Evolutionary conservation across 2,113 vertebrate genomes (phyloP).

Genomic region (Caloenas nicobarica): DNA sequence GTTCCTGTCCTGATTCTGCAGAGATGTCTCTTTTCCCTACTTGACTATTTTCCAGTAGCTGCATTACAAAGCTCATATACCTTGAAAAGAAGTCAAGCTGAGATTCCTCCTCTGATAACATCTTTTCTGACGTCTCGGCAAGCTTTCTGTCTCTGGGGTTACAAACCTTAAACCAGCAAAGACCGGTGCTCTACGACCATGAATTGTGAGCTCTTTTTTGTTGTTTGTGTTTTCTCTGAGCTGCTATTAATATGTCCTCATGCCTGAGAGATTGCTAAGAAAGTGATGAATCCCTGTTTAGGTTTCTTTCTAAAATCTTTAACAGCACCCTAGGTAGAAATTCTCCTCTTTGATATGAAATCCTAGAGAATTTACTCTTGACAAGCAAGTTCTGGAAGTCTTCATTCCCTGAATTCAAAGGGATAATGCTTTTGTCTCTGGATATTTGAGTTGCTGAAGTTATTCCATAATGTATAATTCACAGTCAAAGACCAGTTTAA

Average conservation of each 20-base stretch:
- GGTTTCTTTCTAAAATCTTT: slow-evolving; percentile 8
- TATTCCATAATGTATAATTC: neutral
- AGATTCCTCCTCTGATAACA: slow-evolving; percentile 31
- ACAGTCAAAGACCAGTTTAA: neutral
- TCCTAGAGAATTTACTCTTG: slow-evolving; percentile 54
- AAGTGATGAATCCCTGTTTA: neutral
- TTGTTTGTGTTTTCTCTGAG: slow-evolving; percentile 2
- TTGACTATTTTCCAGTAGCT: slow-evolving; percentile 43
- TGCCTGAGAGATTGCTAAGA: neutral
- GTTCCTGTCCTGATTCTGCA: slow-evolving; percentile 1
- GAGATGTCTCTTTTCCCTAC: neutral
- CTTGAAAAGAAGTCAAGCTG: slow-evolving; percentile 36
- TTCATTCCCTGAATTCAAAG: slow-evolving; percentile 42
- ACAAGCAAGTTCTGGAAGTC: slow-evolving; percentile 53
- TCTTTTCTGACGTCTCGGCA: slow-evolving; percentile 18
- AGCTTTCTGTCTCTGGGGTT: neutral
- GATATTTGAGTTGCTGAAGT: neutral
- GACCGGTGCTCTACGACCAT: slow-evolving; percentile 3
- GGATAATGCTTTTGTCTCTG: neutral
- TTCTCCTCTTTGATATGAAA: slow-evolving; percentile 51
- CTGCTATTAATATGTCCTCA: neutral
- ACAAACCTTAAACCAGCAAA: slow-evolving; percentile 24
- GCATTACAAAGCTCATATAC: neutral
- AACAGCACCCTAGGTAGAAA: slow-evolving; percentile 36
- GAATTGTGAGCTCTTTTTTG: neutral